Conservation (phyloP, 2,888 invertebrate genomes). For the Argyra leucocephala region DNA sequence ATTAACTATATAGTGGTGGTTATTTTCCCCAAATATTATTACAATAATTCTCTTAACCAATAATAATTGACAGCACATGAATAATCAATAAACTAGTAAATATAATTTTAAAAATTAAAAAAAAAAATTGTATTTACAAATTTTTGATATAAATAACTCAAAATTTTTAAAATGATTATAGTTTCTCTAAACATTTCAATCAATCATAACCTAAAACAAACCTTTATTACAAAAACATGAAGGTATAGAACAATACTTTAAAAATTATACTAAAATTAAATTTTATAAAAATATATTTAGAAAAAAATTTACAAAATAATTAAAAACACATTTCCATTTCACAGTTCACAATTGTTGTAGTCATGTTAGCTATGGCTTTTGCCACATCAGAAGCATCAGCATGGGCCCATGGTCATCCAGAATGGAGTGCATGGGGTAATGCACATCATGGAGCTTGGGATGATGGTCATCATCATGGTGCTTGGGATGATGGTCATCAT, state of each 20-base stretch:
- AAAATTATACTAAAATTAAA: constrained; percentile 34
- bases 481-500: too few species aligned
- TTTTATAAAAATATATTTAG: not conserved
- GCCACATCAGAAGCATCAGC: constrained; percentile 22
- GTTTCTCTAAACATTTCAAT: not conserved
- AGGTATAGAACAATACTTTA: constrained; percentile 20
- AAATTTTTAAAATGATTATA: not conserved
- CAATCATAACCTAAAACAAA: not conserved
- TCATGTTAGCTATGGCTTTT: constrained; percentile 24
- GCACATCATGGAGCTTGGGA: too few species aligned
- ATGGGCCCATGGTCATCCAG: constrained; percentile 12
- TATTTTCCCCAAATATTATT: too few species aligned
- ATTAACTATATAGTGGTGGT: too few species aligned
- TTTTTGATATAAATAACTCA: not conserved
- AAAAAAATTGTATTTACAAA: too few species aligned
- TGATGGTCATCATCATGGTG: not conserved
- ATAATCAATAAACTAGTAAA: too few species aligned
- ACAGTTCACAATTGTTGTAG: constrained; percentile 20
- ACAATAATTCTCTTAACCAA: too few species aligned
- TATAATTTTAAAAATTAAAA: too few species aligned
- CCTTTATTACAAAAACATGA: not conserved
- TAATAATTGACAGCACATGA: too few species aligned
- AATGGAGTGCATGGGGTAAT: not conserved
- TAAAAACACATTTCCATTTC: not conserved
- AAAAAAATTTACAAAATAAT: not conserved